Evolutionary conservation across 1,140 invertebrate genomes (phyloP).

Genomic region (Calliphora vicina): DNA sequence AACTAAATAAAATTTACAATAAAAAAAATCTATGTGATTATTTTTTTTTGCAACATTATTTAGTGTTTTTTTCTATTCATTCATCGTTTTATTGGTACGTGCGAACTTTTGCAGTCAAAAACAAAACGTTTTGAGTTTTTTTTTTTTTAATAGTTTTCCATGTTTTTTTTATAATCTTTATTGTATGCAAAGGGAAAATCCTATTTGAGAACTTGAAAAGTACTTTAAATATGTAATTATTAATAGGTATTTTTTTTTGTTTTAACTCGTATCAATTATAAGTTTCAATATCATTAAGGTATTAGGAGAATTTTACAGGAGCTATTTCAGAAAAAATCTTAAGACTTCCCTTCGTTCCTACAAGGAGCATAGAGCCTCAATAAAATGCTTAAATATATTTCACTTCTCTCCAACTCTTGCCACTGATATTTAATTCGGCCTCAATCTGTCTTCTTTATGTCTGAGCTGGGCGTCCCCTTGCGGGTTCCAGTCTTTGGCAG

Average conservation of each 20-base stretch:
- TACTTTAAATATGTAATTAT: constrained; percentile 22
- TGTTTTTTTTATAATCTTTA: neutral
- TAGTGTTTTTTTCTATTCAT: constrained; percentile 12
- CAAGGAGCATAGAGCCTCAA: no score
- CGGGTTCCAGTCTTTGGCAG: no score
- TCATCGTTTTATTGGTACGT: constrained; percentile 29
- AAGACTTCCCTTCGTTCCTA: no score
- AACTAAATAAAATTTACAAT: neutral
- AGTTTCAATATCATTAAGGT: no score
- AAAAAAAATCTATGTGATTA: neutral
- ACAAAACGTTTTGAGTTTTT: neutral
- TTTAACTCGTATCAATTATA: neutral
- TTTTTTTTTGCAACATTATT: no score
- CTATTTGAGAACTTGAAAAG: constrained; percentile 1
- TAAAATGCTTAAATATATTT: no score
- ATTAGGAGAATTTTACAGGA: no score
- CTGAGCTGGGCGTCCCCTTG: no score
- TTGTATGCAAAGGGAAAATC: neutral
- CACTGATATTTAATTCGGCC: no score
- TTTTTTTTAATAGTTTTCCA: neutral
- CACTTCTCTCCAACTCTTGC: no score
- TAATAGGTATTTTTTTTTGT: neutral
- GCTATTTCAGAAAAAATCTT: no score
- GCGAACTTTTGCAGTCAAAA: constrained; percentile 41
- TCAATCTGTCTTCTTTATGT: no score